phyloP scores from a whole-genome alignment of 1,140 invertebrate species.

The Drosophila kanapiae region DNA sequence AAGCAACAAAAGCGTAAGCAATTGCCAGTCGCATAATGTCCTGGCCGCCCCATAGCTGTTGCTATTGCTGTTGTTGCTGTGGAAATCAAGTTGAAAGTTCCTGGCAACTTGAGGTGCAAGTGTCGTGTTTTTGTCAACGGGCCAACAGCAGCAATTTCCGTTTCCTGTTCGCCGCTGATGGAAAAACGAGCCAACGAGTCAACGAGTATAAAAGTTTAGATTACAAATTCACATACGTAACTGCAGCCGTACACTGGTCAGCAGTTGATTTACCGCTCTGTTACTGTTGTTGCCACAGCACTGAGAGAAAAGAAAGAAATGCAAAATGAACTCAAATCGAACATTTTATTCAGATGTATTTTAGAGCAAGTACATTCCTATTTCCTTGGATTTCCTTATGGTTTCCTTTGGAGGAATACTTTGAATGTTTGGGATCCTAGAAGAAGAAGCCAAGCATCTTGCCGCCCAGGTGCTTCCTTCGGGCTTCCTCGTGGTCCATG shows the following conservation, averaged over 20 bases:
- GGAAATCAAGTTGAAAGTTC: conserved; percentile 81
- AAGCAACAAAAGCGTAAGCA: conserved; percentile 70
- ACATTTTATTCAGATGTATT: not conserved
- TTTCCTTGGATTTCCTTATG: no score
- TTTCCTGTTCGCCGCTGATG: conserved; percentile 77
- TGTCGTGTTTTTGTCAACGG: conserved; percentile 83
- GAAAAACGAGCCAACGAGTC: conserved; percentile 58
- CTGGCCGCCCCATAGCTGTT: conserved; percentile 13
- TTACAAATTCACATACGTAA: conserved; percentile 83
- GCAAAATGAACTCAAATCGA: not conserved
- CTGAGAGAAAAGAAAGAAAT: conserved; percentile 1
- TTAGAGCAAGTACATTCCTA: not conserved
- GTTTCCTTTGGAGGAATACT: no score
- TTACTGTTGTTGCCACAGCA: conserved; percentile 31
- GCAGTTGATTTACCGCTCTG: conserved; percentile 74
- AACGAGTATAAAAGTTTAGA: conserved; percentile 79
- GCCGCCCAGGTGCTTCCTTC: no score
- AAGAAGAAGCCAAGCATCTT: not conserved
- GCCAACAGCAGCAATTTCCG: conserved; percentile 82
- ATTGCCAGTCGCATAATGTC: conserved; percentile 73
- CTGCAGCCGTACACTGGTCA: conserved; percentile 64
- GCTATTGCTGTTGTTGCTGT: conserved; percentile 17
- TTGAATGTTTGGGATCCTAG: not conserved
- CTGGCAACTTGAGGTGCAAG: conserved; percentile 80
- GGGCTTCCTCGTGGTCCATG: no score